phyloP scores from a whole-genome alignment of 2,797 vertebrate species.

The Cetoscarus ocellatus region DNA sequence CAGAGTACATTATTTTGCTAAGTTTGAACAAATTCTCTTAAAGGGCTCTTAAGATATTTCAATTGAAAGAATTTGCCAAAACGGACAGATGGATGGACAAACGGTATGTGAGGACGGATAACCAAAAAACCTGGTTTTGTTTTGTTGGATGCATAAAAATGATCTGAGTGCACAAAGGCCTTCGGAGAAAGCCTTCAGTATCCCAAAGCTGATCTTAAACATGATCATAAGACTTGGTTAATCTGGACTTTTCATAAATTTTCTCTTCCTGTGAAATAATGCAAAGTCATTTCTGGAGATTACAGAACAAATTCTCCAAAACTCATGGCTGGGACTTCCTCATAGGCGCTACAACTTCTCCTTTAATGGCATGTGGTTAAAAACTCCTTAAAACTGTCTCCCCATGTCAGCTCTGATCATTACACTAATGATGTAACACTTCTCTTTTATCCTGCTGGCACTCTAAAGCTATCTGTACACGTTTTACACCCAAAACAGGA shows the following conservation, averaged over 20 bases:
- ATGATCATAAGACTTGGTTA: constrained; percentile 39
- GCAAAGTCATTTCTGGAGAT: constrained; percentile 53
- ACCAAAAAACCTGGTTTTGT: too few species aligned
- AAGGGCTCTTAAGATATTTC: too few species aligned
- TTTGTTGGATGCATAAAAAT: too few species aligned
- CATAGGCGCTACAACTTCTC: constrained; percentile 74
- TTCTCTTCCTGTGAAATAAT: constrained; percentile 31
- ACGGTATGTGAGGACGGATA: too few species aligned
- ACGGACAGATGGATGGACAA: too few species aligned
- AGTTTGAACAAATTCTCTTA: too few species aligned
- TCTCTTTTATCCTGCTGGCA: background rate
- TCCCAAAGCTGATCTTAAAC: constrained; percentile 17
- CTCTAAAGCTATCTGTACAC: background rate
- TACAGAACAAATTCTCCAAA: constrained; percentile 75
- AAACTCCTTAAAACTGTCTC: constrained; percentile 59
- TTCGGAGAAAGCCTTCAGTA: constrained; percentile 9
- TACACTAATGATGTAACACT: constrained; percentile 9
- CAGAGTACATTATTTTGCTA: too few species aligned
- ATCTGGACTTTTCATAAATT: constrained; percentile 42
- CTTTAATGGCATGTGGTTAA: constrained; percentile 55
- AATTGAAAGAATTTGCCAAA: too few species aligned
- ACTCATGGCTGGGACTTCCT: constrained; percentile 75
- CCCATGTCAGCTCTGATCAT: constrained; percentile 47
- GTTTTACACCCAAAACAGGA: background rate
- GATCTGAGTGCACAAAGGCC: too few species aligned